Conservation (phyloP, 2,113 vertebrate genomes). For the Arenaria interpres region DNA sequence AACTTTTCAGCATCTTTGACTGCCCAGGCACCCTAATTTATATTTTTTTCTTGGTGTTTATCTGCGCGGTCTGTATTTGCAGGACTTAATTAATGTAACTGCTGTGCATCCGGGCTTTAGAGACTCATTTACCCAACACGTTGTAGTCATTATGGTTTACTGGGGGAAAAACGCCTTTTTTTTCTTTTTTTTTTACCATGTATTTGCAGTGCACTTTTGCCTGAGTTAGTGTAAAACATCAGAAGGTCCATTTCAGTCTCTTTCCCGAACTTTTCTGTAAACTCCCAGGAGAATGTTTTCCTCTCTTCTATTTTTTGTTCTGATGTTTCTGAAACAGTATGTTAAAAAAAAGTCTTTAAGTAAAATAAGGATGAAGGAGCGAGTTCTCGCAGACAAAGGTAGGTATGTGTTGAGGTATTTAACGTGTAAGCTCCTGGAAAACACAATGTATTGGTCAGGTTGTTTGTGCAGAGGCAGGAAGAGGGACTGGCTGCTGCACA, state of each 20-base stretch:
- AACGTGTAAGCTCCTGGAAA: background rate
- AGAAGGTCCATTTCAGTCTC: background rate
- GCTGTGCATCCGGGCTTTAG: background rate
- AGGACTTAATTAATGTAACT: background rate
- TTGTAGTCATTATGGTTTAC: background rate
- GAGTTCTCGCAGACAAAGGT: background rate
- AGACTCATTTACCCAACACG: background rate
- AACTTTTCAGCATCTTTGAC: background rate
- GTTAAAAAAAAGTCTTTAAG: background rate
- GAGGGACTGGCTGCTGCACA: background rate
- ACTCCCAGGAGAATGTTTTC: background rate
- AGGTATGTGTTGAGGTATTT: background rate
- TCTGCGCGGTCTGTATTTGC: background rate
- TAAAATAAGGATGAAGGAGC: background rate
- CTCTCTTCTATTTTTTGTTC: background rate
- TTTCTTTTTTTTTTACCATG: background rate
- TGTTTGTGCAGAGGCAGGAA: background rate
- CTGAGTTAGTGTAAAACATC: background rate
- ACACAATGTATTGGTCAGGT: fast-evolving
- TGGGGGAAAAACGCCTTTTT: background rate
- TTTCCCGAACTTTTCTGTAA: background rate
- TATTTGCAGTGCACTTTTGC: background rate
- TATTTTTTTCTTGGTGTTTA: background rate
- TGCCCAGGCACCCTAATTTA: background rate
- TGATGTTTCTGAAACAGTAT: background rate